A percentile compares a stretch with the other conserved stretches of the same genome.
phyloP scores from a whole-genome alignment of 2,113 vertebrate genomes.

The Falco punctatus region DNA sequence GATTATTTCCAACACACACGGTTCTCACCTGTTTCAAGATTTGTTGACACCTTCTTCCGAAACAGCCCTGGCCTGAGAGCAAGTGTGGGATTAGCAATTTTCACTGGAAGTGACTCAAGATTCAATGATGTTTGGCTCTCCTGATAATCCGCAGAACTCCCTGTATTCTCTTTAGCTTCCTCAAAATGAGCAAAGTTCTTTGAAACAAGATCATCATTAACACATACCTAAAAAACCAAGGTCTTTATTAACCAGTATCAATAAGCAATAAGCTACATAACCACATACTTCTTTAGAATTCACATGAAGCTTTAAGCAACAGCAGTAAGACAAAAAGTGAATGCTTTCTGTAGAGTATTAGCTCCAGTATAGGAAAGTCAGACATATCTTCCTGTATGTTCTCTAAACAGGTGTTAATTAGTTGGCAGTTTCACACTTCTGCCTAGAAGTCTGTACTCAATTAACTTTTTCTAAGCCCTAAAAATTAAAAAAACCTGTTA shows the following conservation, averaged over 20 bases:
- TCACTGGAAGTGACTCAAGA: neutral
- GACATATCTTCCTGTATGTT: neutral
- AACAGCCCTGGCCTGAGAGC: conserved; percentile 63
- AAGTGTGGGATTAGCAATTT: conserved; percentile 31
- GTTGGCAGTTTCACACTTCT: neutral
- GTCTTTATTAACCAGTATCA: neutral
- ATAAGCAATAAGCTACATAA: neutral
- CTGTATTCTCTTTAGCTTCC: neutral
- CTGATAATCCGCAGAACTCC: neutral
- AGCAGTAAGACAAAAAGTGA: neutral
- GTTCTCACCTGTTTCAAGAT: conserved; percentile 55
- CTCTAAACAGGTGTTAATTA: neutral
- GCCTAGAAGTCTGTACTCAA: neutral
- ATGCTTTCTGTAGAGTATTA: neutral
- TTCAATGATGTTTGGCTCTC: neutral
- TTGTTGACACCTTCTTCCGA: neutral
- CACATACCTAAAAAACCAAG: conserved; percentile 80
- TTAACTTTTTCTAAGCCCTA: neutral
- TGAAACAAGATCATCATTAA: conserved; percentile 89
- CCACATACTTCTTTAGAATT: neutral
- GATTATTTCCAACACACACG: fast-evolving
- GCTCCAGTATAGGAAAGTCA: neutral
- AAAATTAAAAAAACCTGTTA: neutral
- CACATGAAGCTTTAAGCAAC: neutral
- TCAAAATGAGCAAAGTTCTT: conserved; percentile 86